phyloP scores from a whole-genome alignment of 2,888 invertebrate genomes.

The Orgyia antiqua region DNA sequence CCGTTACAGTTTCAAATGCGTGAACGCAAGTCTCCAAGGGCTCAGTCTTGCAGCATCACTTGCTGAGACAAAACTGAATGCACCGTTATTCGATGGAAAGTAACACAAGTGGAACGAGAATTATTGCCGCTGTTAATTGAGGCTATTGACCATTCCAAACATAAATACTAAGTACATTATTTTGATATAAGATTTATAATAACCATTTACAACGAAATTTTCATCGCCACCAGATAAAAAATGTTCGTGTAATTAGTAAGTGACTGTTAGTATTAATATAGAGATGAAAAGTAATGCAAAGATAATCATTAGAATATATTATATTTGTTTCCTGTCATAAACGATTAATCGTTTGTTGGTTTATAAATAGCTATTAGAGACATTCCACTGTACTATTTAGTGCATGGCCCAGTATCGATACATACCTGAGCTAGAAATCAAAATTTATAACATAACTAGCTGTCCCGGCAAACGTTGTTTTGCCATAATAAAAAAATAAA shows the following conservation, averaged over 20 bases:
- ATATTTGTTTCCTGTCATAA: neutral
- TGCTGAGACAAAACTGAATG: conserved; percentile 50
- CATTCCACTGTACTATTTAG: too few relatives aligned
- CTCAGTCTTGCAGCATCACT: conserved; percentile 33
- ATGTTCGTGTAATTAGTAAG: neutral
- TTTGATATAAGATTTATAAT: conserved; percentile 7
- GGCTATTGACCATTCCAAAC: conserved; percentile 32
- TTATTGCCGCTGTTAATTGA: conserved; percentile 57
- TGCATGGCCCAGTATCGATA: too few relatives aligned
- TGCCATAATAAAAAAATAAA: too few relatives aligned
- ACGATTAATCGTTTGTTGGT: neutral
- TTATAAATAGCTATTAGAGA: conserved; percentile 4
- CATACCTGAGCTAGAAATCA: too few relatives aligned
- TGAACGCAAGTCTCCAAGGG: conserved; percentile 5
- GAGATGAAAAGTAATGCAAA: neutral
- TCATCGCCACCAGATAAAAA: neutral
- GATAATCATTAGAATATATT: neutral
- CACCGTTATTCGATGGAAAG: conserved; percentile 63
- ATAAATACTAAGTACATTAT: conserved; percentile 41
- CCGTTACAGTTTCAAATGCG: conserved; percentile 24
- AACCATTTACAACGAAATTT: neutral
- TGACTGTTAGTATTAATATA: neutral
- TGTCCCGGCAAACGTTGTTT: too few relatives aligned
- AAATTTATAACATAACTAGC: too few relatives aligned
- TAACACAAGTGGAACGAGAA: conserved; percentile 63